Evolutionary conservation across 1,140 invertebrate genomes (phyloP).

Genomic region (Cotesia vestalis): DNA sequence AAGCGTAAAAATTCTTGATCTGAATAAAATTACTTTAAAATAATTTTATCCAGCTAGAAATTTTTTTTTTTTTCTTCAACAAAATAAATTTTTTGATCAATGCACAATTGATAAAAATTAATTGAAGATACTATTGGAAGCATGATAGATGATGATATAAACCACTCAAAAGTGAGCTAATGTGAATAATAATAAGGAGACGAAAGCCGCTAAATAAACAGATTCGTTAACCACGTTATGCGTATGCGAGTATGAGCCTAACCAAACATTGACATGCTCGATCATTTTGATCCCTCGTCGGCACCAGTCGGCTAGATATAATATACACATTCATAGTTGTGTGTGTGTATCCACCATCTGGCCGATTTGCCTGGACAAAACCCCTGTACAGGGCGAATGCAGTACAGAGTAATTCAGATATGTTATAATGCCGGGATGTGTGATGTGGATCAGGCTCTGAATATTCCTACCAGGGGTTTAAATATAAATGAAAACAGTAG

Average conservation of each 20-base stretch:
- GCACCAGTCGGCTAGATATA: conserved; percentile 39
- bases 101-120: too few relatives aligned
- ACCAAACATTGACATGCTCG: conserved; percentile 67
- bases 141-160: not conserved
- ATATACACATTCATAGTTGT: conserved; percentile 11
- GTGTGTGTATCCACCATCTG: conserved; percentile 58
- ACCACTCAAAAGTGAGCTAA: not conserved
- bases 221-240: conserved; percentile 58
- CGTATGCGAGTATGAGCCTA: conserved; percentile 54
- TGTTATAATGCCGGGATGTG: not conserved
- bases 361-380: conserved; percentile 36
- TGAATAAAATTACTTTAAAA: too few relatives aligned
- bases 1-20: too few relatives aligned
- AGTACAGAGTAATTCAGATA: conserved; percentile 5
- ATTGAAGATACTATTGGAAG: not conserved
- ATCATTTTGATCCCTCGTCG: conserved; percentile 59
- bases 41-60: too few relatives aligned
- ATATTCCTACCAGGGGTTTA: conserved; percentile 51
- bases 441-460: conserved; percentile 35
- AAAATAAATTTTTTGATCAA: too few relatives aligned
- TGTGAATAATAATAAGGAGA: conserved; percentile 32
- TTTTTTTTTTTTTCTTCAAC: too few relatives aligned
- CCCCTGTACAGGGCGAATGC: not conserved
- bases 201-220: conserved; percentile 55
- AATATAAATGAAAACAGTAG: conserved; percentile 66